Conservation (phyloP, 1,140 invertebrate genomes). For the Eriosoma lanigerum region DNA sequence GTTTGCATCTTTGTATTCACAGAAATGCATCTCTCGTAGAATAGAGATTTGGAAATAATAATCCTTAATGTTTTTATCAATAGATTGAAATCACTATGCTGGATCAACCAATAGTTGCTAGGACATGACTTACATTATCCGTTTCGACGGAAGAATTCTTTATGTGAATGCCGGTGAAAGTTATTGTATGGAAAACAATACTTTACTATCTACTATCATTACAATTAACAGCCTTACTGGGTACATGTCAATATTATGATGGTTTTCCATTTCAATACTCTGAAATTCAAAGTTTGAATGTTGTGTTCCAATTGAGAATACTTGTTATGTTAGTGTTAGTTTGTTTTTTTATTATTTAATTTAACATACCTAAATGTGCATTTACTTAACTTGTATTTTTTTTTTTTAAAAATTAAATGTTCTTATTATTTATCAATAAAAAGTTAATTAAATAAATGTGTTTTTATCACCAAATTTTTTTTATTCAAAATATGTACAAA, state of each 20-base stretch:
- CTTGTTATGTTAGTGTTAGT: slow-evolving; percentile 36
- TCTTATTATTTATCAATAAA: slow-evolving; percentile 21
- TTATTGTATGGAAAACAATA: not conserved
- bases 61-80: slow-evolving; percentile 54
- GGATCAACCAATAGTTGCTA: slow-evolving; percentile 68
- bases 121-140: slow-evolving; percentile 76
- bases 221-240: not conserved
- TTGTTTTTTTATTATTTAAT: not conserved
- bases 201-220: not conserved
- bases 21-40: too few relatives aligned
- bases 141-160: slow-evolving; percentile 77
- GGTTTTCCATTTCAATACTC: not conserved
- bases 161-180: slow-evolving; percentile 63
- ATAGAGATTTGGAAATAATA: too few relatives aligned
- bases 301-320: slow-evolving; percentile 18
- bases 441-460: slow-evolving; percentile 41
- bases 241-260: not conserved
- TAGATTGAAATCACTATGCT: slow-evolving; percentile 80
- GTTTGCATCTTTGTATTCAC: too few relatives aligned
- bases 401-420: not conserved
- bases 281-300: slow-evolving; percentile 1
- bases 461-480: slow-evolving; percentile 22
- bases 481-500: slow-evolving; percentile 19
- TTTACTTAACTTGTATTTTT: slow-evolving; percentile 42
- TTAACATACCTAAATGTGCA: slow-evolving; percentile 43